Evolutionary conservation across 2,888 invertebrate species (phyloP).

Genomic region (Perizoma flavofasciatum): DNA sequence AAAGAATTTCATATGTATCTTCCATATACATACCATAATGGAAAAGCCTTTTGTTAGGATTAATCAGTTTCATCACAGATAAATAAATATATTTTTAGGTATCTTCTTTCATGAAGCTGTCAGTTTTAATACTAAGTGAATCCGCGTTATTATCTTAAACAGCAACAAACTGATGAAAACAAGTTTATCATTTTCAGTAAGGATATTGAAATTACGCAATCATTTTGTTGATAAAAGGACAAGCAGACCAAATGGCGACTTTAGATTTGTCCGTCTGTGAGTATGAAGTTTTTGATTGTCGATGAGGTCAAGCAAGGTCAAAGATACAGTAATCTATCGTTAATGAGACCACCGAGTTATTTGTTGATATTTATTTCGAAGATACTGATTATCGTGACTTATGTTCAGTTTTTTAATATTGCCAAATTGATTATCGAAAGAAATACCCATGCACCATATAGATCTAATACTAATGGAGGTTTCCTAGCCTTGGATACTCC

Average conservation of each 20-base stretch:
- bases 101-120: no score
- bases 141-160: not conserved
- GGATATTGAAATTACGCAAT: constrained; percentile 6
- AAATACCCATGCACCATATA: no score
- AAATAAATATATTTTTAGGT: no score
- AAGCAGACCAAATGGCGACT: constrained; percentile 23
- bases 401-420: no score
- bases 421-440: no score
- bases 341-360: constrained; percentile 32
- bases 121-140: no score
- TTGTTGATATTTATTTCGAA: constrained; percentile 10
- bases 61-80: no score
- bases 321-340: constrained; percentile 20
- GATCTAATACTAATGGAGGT: no score
- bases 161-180: not conserved
- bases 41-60: no score
- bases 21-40: no score
- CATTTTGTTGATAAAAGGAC: constrained; percentile 3
- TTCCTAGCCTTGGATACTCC: no score
- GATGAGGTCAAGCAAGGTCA: constrained; percentile 26
- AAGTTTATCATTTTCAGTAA: not conserved
- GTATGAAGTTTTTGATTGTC: constrained; percentile 15
- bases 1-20: no score
- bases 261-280: not conserved
- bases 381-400: not conserved